These are phyloP conservation scores for Hybognathus amarus DNA, from an alignment of 2,797 vertebrate species.

Conservation along the genomic window DNA sequence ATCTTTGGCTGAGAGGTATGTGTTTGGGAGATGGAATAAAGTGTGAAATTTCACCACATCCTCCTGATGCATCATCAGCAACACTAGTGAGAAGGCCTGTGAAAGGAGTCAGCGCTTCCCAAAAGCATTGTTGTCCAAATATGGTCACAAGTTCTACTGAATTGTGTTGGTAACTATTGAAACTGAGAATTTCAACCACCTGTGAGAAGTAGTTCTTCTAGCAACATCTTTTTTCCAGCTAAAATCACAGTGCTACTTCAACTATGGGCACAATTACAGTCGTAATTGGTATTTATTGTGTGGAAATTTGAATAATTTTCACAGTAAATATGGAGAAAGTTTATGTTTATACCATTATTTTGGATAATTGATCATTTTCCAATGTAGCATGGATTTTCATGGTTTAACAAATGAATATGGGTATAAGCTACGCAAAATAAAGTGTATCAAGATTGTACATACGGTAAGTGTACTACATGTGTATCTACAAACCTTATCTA, in stretches of 20 bases:
- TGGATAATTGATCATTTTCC: too few species aligned
- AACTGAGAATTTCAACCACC: not conserved
- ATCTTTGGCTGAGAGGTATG: constrained; percentile 60
- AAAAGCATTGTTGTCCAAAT: not conserved
- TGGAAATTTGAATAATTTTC: not conserved
- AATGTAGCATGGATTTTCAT: not conserved
- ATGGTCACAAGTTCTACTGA: not conserved
- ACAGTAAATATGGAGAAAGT: not conserved
- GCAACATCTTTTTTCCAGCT: not conserved
- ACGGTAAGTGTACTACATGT: too few species aligned
- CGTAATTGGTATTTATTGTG: not conserved
- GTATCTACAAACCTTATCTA: too few species aligned
- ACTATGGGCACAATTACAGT: not conserved
- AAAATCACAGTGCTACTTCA: not conserved
- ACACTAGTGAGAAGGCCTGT: constrained; percentile 34
- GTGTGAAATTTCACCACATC: constrained; percentile 55
- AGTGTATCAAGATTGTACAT: too few species aligned
- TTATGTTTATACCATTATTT: not conserved
- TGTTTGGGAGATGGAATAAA: constrained; percentile 64
- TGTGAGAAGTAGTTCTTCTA: not conserved
- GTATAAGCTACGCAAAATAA: too few species aligned
- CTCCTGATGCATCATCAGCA: constrained; percentile 51
- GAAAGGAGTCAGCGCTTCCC: not conserved
- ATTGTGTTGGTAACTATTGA: not conserved
- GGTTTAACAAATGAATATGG: not conserved